A percentile compares a stretch with the other conserved stretches of the same genome.
Evolutionary conservation across 1,140 invertebrate genomes (phyloP).

Genomic region (Antheraea pernyi): DNA sequence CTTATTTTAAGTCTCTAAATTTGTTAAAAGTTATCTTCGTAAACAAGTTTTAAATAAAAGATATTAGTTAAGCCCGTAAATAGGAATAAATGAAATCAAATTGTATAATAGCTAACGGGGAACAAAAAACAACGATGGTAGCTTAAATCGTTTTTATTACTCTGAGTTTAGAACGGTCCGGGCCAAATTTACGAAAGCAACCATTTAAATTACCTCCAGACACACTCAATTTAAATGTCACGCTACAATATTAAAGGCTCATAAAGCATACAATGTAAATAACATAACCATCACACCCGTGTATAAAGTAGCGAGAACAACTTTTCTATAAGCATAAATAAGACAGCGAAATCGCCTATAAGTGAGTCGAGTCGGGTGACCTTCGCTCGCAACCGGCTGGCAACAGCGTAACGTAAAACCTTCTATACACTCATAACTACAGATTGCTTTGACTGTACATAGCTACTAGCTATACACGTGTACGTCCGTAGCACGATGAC

Average conservation of each 20-base stretch:
- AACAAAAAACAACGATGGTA: not conserved
- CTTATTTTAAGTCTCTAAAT: too few species aligned
- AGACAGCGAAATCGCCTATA: constrained; percentile 1
- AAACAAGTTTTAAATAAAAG: too few species aligned
- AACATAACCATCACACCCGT: not conserved
- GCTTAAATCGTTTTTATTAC: not conserved
- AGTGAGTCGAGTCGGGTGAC: constrained; percentile 25
- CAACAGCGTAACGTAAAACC: constrained; percentile 36
- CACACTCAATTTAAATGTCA: constrained; percentile 4
- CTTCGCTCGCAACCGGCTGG: constrained; percentile 32
- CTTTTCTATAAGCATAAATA: constrained; percentile 3
- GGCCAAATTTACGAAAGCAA: not conserved
- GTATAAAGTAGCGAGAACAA: constrained; percentile 1
- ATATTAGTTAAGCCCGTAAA: too few species aligned
- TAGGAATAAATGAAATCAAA: too few species aligned
- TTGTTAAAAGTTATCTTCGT: too few species aligned
- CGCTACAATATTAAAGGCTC: not conserved
- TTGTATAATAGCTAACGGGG: too few species aligned
- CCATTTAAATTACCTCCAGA: not conserved
- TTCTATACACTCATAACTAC: constrained; percentile 23
- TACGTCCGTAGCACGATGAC: constrained; percentile 29
- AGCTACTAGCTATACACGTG: constrained; percentile 16
- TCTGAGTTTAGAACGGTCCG: not conserved
- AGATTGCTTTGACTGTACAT: constrained; percentile 8
- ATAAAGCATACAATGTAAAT: constrained; percentile 5